phyloP scores from a whole-genome alignment of 2,797 vertebrate species.

The Micropoecilia bifurca region DNA sequence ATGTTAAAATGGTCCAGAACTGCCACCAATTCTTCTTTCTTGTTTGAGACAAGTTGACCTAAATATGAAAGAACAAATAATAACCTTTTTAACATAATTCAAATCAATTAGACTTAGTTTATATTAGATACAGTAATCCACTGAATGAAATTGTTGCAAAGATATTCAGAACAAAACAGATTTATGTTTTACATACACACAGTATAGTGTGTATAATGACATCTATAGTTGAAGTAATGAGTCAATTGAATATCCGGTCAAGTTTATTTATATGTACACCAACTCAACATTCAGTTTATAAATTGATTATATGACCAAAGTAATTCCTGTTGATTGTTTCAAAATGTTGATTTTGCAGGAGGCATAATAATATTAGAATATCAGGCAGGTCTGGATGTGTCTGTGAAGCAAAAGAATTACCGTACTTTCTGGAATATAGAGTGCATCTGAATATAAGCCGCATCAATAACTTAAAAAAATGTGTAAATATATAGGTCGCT shows the following conservation, averaged over 20 bases:
- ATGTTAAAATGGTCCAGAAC: constrained; percentile 65
- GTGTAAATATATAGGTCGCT: background rate
- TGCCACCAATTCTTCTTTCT: constrained; percentile 49
- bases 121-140: background rate
- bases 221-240: background rate
- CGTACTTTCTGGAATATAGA: background rate
- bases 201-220: background rate
- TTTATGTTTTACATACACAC: background rate
- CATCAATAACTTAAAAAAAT: background rate
- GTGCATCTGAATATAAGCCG: too few relatives aligned
- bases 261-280: background rate
- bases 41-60: constrained; percentile 59
- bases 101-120: background rate
- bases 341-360: background rate
- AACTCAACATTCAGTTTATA: background rate
- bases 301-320: too few relatives aligned
- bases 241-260: background rate
- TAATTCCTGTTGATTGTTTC: too few relatives aligned
- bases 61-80: constrained; percentile 21
- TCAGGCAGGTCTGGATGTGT: background rate
- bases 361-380: background rate
- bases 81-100: background rate
- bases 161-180: background rate
- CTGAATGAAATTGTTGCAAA: background rate
- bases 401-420: background rate